Conservation (phyloP, 2,113 vertebrate species). For the Coryphaenoides rupestris region DNA sequence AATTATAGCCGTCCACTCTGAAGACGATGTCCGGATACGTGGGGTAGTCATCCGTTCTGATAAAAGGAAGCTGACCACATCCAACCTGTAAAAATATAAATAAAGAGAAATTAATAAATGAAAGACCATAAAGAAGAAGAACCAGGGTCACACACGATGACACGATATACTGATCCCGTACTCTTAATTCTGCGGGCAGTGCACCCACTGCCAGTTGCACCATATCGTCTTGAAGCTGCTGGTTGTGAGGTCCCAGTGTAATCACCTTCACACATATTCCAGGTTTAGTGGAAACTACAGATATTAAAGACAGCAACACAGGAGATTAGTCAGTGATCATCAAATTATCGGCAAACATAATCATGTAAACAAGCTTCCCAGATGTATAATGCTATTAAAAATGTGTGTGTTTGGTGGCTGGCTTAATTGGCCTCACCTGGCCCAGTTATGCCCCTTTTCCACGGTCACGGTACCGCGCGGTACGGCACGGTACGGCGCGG, state of each 20-base stretch:
- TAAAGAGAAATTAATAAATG: not conserved
- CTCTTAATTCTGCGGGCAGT: conserved; percentile 83
- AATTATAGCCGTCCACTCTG: conserved; percentile 80
- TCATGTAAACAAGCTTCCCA: too few species aligned
- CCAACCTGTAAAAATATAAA: too few species aligned
- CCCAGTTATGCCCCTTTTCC: too few species aligned
- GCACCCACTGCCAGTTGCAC: conserved; percentile 88
- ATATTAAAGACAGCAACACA: not conserved
- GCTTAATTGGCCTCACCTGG: too few species aligned
- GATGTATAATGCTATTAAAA: too few species aligned
- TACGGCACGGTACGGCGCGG: too few species aligned
- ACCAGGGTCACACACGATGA: not conserved
- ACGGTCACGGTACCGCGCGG: too few species aligned
- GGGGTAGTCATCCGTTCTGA: conserved; percentile 81
- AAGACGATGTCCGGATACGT: conserved; percentile 92
- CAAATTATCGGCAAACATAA: conserved; percentile 1
- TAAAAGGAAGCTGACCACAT: conserved; percentile 90
- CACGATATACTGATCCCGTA: conserved; percentile 50
- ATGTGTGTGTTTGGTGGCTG: too few species aligned
- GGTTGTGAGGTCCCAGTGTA: conserved; percentile 82
- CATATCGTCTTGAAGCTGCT: conserved; percentile 86
- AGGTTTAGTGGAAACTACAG: conserved; percentile 89
- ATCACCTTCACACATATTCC: conserved; percentile 93
- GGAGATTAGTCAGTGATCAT: not conserved
- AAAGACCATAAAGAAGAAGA: not conserved